Conservation (phyloP, 2,797 vertebrate species). For the Malacoraja senta region DNA sequence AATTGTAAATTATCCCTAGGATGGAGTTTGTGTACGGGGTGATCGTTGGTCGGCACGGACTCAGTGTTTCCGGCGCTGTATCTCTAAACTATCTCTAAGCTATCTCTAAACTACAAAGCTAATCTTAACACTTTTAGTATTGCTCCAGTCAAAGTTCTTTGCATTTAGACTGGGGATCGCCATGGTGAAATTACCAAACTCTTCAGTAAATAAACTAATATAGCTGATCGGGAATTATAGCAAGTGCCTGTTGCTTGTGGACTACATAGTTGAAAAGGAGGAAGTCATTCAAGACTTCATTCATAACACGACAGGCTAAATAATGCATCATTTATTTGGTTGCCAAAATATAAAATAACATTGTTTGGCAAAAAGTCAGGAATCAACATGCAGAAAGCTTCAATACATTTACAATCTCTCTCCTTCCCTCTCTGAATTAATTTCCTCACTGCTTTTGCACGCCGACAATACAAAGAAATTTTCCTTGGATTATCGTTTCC, state of each 20-base stretch:
- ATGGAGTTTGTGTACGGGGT: too few relatives aligned
- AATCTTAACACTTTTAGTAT: neutral
- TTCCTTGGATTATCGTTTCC: constrained; percentile 40
- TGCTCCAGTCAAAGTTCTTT: neutral
- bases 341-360: constrained; percentile 22
- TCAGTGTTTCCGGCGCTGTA: too few relatives aligned
- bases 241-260: neutral
- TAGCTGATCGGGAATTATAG: neutral
- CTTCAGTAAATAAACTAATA: neutral
- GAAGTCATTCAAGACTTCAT: neutral
- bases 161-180: neutral
- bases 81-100: too few relatives aligned
- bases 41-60: too few relatives aligned
- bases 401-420: constrained; percentile 24
- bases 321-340: neutral
- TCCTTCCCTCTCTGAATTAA: constrained; percentile 40
- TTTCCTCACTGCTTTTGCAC: constrained; percentile 53
- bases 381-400: neutral
- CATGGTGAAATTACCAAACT: neutral
- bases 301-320: neutral
- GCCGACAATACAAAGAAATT: constrained; percentile 51
- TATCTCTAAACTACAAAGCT: neutral
- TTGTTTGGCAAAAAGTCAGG: neutral
- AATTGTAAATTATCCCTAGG: too few relatives aligned
- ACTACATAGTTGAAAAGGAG: neutral